Evolutionary conservation across 2,888 invertebrate genomes (phyloP), one percentile per base, ranked within the genome.

Genomic region (Mayetiola destructor): DNA sequence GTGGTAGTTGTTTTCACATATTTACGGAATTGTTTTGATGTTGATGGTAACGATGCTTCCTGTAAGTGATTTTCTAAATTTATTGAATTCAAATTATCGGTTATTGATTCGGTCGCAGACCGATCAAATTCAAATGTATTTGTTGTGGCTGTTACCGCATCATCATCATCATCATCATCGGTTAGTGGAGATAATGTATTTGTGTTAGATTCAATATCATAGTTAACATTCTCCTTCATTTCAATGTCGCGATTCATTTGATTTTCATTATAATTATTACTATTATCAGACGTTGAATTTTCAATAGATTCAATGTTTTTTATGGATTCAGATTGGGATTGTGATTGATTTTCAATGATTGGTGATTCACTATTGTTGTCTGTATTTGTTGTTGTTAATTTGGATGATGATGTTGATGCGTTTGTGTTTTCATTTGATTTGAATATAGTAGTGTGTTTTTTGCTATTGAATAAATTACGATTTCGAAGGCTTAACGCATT

Each of bases 401-500:
- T 61, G 48, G 21, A 37, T 37, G 39, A 57, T 55, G 57, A 53
- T 57, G 62, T 40, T 35, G 58, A 57, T 59, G 53, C 71, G 71
- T 64, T 71, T 70, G 58, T 70, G 29, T 27, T 14, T 29, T 29
- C 14, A n/a, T 29, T 18, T 9, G 53, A 16, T 32, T 53, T 53
- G 12, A 29, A 29, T 4, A 52, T 16, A n/a, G 16, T 2, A 42
- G 12, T 29, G 39, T 72, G 72, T 64, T 72, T 71, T 59, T 71
- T 71, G 63, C 69, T 73, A 60, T 74, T 68, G 61, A 77, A 78
- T 55, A 78, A 68, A 64, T 76, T 75, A 62, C 75, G 77, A 61
- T 77, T 77, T 61, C 76, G 71, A 36, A 73, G 73, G 66, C 74
- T 76, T 20, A 77, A 64, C 9, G 75, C 75, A 63, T 76, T 75